Base-by-base conservation (phyloP, 2,888 invertebrate species). In the Eurytoma adleriae region DNA sequence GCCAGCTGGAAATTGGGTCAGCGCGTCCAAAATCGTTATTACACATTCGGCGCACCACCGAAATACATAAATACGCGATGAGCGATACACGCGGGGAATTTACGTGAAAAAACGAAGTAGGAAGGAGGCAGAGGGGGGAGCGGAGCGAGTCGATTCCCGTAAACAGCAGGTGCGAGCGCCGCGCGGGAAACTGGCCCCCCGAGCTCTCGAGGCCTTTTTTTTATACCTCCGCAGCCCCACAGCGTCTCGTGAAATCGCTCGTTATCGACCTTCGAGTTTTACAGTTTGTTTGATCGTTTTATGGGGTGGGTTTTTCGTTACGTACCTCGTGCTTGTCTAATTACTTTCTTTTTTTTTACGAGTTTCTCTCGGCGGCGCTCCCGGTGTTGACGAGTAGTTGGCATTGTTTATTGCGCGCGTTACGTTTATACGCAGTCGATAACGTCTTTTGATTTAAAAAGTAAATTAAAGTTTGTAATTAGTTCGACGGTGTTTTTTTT, bases 101-200 rank as follows among this genome's bases (percentile, higher is more conserved):
- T 75, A 67, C 40, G 67, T 54, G 20, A 73, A 78, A 73, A 50
- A 54, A 50, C n/a, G 52, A 54, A n/a, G 48, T 27, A 27, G 30
- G 24, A 16, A 16, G 30, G 30, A 30, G 5, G 40, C 3, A 56
- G 3, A 48, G 20, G 50, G 30, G 27, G 66, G 62, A 5, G 66
- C 52, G 5, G 57, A 59, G 59, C 24, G 68, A 20, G 30, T 66
- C 57, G 76, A 76, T 82, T 78, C 78, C 74, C 73, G 83, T 83
- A 77, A 83, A 83, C 86, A 86, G 87, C 88, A 89, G 88, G 88
- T 88, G 88, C 86, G 85, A 87, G 87, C 64, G 70, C 12, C 20
- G 73, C n/a, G 77, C 71, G 77, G 71, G 75, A 79, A 79, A 74
- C 70, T 71, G 81, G 70, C 70, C 78, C 75, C 59, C 54, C 67